Evolutionary conservation across 2,113 vertebrate species (phyloP).

Genomic region (Sinocyclocheilus grahami): DNA sequence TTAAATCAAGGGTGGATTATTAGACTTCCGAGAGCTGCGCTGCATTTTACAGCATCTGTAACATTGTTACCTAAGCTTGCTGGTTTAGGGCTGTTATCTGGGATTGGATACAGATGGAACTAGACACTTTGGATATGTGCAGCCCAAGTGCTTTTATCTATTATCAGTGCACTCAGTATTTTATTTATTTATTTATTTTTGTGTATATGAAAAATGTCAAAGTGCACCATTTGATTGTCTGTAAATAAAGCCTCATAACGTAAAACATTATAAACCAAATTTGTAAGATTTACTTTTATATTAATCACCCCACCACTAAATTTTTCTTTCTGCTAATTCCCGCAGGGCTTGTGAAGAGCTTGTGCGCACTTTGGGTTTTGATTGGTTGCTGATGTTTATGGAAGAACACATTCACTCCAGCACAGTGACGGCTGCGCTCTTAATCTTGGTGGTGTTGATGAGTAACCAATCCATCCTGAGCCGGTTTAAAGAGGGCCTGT

Average conservation of each 20-base stretch:
- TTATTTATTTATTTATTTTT: no score
- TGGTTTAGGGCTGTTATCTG: not conserved
- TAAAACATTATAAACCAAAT: not conserved
- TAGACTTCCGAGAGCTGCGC: not conserved
- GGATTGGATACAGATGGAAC: not conserved
- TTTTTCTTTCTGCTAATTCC: not conserved
- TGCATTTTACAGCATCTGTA: conserved; percentile 7
- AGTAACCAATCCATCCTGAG: conserved; percentile 89
- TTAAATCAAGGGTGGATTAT: not conserved
- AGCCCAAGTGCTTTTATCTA: not conserved
- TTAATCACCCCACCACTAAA: not conserved
- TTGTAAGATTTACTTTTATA: not conserved
- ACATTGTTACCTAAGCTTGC: conserved; percentile 8
- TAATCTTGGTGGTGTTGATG: conserved; percentile 91
- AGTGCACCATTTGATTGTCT: not conserved
- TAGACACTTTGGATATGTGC: not conserved
- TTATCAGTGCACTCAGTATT: not conserved
- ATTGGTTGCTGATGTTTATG: conserved; percentile 98
- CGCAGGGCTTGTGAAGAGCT: conserved; percentile 94
- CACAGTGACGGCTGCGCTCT: conserved; percentile 90
- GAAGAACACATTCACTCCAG: conserved; percentile 94
- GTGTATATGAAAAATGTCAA: not conserved
- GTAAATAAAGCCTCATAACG: not conserved
- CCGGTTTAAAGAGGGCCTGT: conserved; percentile 94
- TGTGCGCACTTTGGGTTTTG: conserved; percentile 90